Conservation (phyloP, 2,113 vertebrate genomes). For the Copsychus sechellarum region DNA sequence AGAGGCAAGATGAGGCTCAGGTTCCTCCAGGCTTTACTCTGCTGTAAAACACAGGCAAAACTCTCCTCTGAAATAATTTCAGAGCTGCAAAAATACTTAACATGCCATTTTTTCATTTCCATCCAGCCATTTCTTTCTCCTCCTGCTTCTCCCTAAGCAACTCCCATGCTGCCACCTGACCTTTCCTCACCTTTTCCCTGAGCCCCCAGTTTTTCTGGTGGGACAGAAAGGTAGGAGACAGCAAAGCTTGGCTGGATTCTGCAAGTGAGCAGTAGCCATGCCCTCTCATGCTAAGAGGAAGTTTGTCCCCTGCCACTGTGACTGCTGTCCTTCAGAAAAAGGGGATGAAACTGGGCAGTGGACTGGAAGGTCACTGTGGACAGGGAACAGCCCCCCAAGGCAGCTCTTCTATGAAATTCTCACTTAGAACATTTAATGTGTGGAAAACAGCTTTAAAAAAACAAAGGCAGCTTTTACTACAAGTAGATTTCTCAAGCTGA, state of each 20-base stretch:
- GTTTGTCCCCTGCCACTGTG: neutral
- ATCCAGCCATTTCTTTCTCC: neutral
- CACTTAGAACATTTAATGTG: neutral
- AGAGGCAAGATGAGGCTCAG: neutral
- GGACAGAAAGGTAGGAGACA: neutral
- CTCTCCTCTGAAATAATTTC: neutral
- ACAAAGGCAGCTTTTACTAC: neutral
- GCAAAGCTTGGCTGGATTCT: neutral
- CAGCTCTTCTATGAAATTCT: neutral
- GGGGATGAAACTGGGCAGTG: neutral
- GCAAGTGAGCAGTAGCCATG: fast-evolving
- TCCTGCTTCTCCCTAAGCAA: neutral
- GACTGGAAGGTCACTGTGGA: neutral
- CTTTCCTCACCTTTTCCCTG: neutral
- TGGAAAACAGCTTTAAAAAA: neutral
- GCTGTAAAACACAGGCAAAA: neutral
- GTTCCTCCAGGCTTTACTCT: neutral
- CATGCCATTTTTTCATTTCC: neutral
- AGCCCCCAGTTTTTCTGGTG: neutral
- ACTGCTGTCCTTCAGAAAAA: neutral
- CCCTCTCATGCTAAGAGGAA: neutral
- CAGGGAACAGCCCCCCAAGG: neutral
- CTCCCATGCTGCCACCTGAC: fast-evolving
- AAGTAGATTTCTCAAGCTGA: neutral
- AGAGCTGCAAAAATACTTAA: neutral